Evolutionary conservation across 1,140 invertebrate genomes (phyloP), one percentile per base, ranked within the genome.

Genomic region (Thrips palmi): DNA sequence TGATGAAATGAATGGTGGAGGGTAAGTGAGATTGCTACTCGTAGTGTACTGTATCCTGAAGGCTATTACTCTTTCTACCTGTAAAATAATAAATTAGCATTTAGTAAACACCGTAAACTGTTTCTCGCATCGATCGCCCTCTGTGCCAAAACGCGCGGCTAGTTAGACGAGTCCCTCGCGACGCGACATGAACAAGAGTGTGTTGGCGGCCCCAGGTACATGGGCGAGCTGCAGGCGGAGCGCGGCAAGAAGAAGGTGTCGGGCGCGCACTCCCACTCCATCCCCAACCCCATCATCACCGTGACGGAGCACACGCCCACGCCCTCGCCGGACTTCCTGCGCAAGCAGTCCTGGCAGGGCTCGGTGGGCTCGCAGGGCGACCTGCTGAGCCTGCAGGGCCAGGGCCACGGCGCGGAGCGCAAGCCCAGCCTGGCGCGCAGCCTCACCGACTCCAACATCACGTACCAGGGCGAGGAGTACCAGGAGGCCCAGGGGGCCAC

Each of bases 291-390:
- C 1, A 92, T 94, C 36, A 96, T 94, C 30, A 94, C 88, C 1
- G 86, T 96, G 1, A 94, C 91, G 1, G 86, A 92, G 54, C 86
- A 94, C 52, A 91, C 85, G 1, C 86, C 86, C 1, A 76, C 78
- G 6, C 82, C 83, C 7, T 86, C 81, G 2, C 81, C 81, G 1
- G 83, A 86, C 50, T 84, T 75, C 48, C 65, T 82, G 46, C 69
- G 67, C 33, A 62, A 37, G 4, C 2, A 34, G 36, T 33, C 14
- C 22, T 33, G 33, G 24, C 42, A 54, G 49, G 50, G 47, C 21
- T 84, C 80, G 1, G 64, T 81, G 42, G 78, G 83, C 48, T 82
- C 77, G 39, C 78, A 82, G 57, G 57, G 81, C 44, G 79, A 83
- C 52, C 70, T 67, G 3, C 63, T 77, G 1, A 78, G 75, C 49